Evolutionary conservation across 2,797 vertebrate species (phyloP), one percentile per base, ranked within the genome.

Genomic region (Chiroxiphia lanceolata): DNA sequence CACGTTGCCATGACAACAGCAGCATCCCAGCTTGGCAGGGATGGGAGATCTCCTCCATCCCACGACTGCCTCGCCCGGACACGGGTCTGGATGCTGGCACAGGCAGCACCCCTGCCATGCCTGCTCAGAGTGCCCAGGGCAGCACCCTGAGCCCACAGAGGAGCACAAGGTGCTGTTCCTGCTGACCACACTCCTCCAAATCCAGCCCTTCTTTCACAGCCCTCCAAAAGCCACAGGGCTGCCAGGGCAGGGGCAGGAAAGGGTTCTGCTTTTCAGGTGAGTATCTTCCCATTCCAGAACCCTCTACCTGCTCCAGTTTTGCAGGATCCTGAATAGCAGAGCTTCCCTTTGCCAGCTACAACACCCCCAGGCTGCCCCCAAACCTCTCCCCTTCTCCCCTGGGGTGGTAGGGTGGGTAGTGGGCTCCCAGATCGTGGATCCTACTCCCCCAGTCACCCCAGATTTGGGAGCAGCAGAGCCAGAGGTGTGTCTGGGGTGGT

Each of bases 21-120:
- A 85, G 91, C 87, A 95, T 95, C 95, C 95, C 87, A 40, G 92
- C 89, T 40, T 45, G 12, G 77, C 83, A 63, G 74, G 86, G 89
- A 65, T 65, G 4, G 79, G 57, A 80, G 57, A 54, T 53, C 76
- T 94, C 69, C 9, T 4, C 36, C 59, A 71, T 80, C 80, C 76
- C 83, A 64, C 31, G 38, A 0, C 13, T 1, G 6, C 83, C 83
- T 63, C 2, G 0, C 74, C 78, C 2, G 3, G 60, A 20, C 68
- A 2, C 0, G 1, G 63, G 53, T 50, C 59, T 4, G 79, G 44
- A 11, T 34, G 67, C n/a, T 0, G 3, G 42, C 20, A 21, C 22
- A 15, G 64, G 86, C 71, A 44, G 65, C 78, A 48, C 29, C 70
- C 45, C 40, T 22, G 40, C 40, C 5, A 6, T 63, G 48, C 33